Evolutionary conservation across 2,888 invertebrate species (phyloP).

Genomic region (Lysandra bellargus): DNA sequence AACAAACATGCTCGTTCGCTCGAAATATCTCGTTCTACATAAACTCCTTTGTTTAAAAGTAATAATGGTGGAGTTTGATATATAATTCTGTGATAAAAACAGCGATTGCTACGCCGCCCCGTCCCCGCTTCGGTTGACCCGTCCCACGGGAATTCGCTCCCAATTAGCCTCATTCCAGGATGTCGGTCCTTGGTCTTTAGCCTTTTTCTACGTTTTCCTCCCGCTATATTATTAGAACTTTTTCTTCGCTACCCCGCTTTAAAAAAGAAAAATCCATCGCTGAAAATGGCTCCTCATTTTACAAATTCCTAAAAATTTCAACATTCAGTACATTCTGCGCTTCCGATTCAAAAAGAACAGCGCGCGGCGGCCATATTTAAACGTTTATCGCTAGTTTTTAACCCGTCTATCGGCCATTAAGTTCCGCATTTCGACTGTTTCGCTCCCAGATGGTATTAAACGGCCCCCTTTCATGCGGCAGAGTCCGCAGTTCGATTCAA

Average conservation of each 20-base stretch:
- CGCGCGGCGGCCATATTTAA: constrained; percentile 20
- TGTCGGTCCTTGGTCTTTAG: constrained; percentile 10
- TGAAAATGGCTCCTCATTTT: constrained; percentile 17
- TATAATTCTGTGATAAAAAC: not conserved
- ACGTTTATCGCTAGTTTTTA: constrained; percentile 31
- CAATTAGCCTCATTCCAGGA: constrained; percentile 25
- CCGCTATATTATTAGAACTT: constrained; percentile 1
- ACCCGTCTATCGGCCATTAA: constrained; percentile 29
- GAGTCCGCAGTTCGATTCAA: constrained; percentile 42
- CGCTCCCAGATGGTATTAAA: constrained; percentile 38
- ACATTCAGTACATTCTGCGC: constrained; percentile 26
- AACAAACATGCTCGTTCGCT: not conserved
- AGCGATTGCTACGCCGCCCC: not conserved
- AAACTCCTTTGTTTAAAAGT: not conserved
- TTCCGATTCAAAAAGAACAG: constrained; percentile 21
- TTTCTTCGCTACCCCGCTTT: not conserved
- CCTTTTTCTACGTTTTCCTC: constrained; percentile 16
- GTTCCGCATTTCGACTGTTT: constrained; percentile 33
- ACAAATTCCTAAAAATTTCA: constrained; percentile 22
- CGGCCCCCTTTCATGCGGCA: constrained; percentile 38
- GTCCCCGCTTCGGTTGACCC: not conserved
- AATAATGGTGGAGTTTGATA: not conserved
- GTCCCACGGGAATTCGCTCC: constrained; percentile 10
- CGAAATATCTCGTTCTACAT: not conserved
- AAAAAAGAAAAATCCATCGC: not conserved